Percentiles rank a stretch among this genome's conserved stretches.
Evolutionary conservation across 1,140 invertebrate genomes (phyloP).

Genomic region (Drosophila takahashii): DNA sequence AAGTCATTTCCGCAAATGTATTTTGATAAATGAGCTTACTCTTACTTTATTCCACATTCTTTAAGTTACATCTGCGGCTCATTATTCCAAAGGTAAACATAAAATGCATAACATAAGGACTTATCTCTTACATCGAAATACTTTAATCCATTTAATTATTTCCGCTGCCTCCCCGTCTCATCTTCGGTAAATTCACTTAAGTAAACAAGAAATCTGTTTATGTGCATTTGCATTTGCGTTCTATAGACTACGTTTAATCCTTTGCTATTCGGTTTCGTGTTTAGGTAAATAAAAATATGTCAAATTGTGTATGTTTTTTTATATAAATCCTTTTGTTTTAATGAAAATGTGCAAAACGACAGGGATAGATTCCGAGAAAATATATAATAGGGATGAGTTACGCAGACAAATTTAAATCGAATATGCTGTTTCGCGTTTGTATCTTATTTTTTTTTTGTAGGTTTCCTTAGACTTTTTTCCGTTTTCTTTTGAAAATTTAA

Average conservation of each 20-base stretch:
- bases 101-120: slow-evolving; percentile 59
- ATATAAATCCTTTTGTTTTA: slow-evolving; percentile 12
- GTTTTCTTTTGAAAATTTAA: slow-evolving; percentile 73
- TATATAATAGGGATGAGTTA: slow-evolving; percentile 17
- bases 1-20: slow-evolving; percentile 26
- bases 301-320: slow-evolving; percentile 3
- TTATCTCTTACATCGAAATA: slow-evolving; percentile 56
- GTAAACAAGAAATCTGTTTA: slow-evolving; percentile 47
- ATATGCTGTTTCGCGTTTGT: slow-evolving; percentile 21
- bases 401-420: slow-evolving; percentile 33
- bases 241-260: slow-evolving; percentile 22
- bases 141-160: slow-evolving; percentile 48
- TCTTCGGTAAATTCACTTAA: slow-evolving; percentile 33
- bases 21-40: slow-evolving; percentile 49
- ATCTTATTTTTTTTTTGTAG: slow-evolving; percentile 18
- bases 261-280: slow-evolving; percentile 19
- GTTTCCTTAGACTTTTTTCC: slow-evolving; percentile 33
- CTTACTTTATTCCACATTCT: slow-evolving; percentile 38
- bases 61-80: slow-evolving; percentile 50
- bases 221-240: slow-evolving; percentile 44
- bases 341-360: slow-evolving; percentile 29
- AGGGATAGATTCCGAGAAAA: slow-evolving; percentile 16
- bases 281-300: slow-evolving; percentile 18
- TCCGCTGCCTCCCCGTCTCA: background rate
- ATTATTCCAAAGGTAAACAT: slow-evolving; percentile 42